Percentiles rank a stretch among this genome's conserved stretches.
Conservation (phyloP, 2,888 invertebrate species). For the Omphaloscelis lunosa region DNA sequence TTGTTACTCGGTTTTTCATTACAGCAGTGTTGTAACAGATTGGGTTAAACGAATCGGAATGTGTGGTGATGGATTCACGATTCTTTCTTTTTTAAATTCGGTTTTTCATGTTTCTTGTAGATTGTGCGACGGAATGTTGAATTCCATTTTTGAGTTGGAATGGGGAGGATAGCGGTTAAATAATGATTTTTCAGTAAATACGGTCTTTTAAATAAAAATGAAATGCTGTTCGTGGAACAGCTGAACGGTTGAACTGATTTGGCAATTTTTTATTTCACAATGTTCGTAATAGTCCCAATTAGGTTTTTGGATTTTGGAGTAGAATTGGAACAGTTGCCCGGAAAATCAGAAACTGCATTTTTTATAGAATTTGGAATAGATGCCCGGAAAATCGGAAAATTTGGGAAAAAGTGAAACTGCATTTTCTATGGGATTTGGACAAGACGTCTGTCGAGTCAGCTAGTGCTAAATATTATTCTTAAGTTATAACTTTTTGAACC, state of each 20-base stretch:
- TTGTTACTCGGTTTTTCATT: conserved; percentile 60
- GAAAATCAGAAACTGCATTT: too few relatives aligned
- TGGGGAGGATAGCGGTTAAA: not conserved
- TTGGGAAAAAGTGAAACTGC: too few relatives aligned
- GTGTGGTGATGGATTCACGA: conserved; percentile 31
- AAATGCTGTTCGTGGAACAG: too few relatives aligned
- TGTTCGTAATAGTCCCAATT: too few relatives aligned
- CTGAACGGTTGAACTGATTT: too few relatives aligned
- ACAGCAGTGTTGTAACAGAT: conserved; percentile 50
- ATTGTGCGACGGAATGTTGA: not conserved
- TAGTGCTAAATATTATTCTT: not conserved
- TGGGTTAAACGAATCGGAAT: conserved; percentile 59
- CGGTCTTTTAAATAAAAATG: not conserved
- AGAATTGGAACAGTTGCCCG: too few relatives aligned
- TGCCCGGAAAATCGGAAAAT: too few relatives aligned
- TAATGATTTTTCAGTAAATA: not conserved
- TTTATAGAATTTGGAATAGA: too few relatives aligned
- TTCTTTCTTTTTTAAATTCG: conserved; percentile 32
- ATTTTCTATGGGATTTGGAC: too few relatives aligned
- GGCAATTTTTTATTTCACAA: too few relatives aligned
- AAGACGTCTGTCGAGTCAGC: too few relatives aligned
- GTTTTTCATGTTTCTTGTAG: conserved; percentile 16
- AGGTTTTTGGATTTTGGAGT: too few relatives aligned
- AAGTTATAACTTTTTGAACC: not conserved
- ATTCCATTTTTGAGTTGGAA: not conserved